Conservation (phyloP, 2,888 invertebrate species). For the Melitaea athalia region DNA sequence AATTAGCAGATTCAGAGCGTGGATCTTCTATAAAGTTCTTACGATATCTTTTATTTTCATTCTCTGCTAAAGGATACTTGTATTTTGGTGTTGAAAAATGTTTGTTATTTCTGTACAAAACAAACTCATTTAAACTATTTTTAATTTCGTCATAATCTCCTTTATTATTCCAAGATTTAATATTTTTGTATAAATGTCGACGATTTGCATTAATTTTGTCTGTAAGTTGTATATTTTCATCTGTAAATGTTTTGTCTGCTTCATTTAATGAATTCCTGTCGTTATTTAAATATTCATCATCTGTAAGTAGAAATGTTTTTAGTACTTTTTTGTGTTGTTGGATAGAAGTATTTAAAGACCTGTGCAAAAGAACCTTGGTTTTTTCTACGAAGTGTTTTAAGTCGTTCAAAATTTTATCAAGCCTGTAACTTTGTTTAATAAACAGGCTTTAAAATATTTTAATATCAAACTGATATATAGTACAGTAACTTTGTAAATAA, state of each 20-base stretch:
- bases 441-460: too few species aligned
- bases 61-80: conserved; percentile 5
- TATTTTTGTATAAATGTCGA: neutral
- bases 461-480: too few species aligned
- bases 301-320: neutral
- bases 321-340: neutral
- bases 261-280: neutral
- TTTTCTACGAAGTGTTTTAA: too few species aligned
- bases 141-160: conserved; percentile 36
- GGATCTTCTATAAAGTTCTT: neutral
- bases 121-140: conserved; percentile 45
- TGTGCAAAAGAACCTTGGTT: too few species aligned
- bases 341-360: too few species aligned
- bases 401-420: too few species aligned
- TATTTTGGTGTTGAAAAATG: conserved; percentile 41
- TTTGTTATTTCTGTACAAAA: conserved; percentile 45
- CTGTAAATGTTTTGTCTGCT: neutral
- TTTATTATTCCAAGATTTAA: conserved; percentile 17
- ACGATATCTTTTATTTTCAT: neutral
- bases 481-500: too few species aligned
- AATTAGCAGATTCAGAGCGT: too few species aligned
- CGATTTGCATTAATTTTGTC: neutral
- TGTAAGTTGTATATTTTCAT: neutral
- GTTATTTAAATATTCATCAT: neutral
- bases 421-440: too few species aligned